Evolutionary conservation across 2,113 vertebrate genomes (phyloP), one percentile per base, ranked within the genome.

Genomic region (Boleophthalmus pectinirostris): DNA sequence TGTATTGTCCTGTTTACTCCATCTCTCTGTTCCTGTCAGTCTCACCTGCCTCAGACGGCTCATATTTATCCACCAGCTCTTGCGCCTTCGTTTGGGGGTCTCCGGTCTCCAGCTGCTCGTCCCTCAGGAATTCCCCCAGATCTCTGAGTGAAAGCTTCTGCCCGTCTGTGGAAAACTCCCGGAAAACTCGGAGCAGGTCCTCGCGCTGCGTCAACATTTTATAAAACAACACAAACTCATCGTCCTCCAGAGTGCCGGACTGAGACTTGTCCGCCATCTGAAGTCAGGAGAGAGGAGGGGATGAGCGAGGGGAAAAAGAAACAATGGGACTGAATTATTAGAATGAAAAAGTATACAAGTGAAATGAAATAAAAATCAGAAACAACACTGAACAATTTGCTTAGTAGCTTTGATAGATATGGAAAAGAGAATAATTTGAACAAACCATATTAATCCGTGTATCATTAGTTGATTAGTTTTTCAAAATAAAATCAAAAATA

Each of bases 161-260:
- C 8, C 95, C 94, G 45, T 98, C 96, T 14, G 85, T 87, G 0
- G 97, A 98, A 88, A 90, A 96, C 9, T 92, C 88, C 87, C 93
- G 94, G 84, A 99, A 99, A 63, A 98, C 82, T 76, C 91, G 90
- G 43, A 94, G 89, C 1, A 98, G 89, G 16, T 99, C 97, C 10
- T 94, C 91, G 1, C 97, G 92, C 77, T 97, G 93, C 0, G 96
- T 98, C 76, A 99, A 77, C 77, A 96, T 94, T 86, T 98, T 97
- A 85, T 99, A 98, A 92, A 99, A 99, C 61, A 95, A 83, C 35
- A 98, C 95, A 24, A 99, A 99, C 83, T 98, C 97, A 11, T 98
- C 95, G 2, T 93, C 95, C 80, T 97, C 96, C 79, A 99, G 91
- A 0, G 95, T 93, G 0, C 95, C 94, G 0, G 97, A 94, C 75